Evolutionary conservation across 2,113 vertebrate genomes (phyloP), one percentile per base, ranked within the genome.

Genomic region (Piprites chloris): DNA sequence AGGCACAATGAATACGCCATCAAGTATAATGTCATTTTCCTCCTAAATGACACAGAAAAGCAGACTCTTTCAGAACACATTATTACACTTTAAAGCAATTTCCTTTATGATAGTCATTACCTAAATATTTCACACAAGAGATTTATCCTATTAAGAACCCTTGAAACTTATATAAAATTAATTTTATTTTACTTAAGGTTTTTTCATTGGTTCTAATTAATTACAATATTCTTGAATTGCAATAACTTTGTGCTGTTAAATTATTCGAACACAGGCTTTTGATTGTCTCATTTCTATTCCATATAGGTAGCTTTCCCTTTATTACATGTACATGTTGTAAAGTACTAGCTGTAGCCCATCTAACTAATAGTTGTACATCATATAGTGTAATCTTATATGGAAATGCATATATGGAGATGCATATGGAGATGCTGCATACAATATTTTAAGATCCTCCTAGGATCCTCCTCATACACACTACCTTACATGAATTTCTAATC

Each of bases 101-200:
- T 98, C 85, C 89, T 97, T 98, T 98, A 96, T 96, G 95, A 95
- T 94, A 98, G 96, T 97, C 97, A 95, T 97, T 98, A 97, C 89
- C 94, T 97, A 98, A 97, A 96, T 97, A 97, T 97, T 98, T 98
- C 93, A 97, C 97, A 97, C 93, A 61, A 92, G 97, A 97, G 95
- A 98, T 93, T 97, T 95, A 66, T 95, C 96, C 92, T 87, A 91
- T 97, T 97, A 98, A 94, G 90, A 93, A 93, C n/a, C 74, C 82
- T 81, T 46, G 42, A 89, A 97, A 97, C 53, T 55, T 92, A 87
- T 85, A 87, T 96, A 95, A 97, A 97, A 96, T 96, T 97, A 97
- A 96, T 95, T 96, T 14, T 58, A 85, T 97, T 97, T 98, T 94
- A 96, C 77, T 93, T 97, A 95, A 94, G 80, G 6, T 96, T 89